Conservation (phyloP, 2,113 vertebrate species). For the Rhinichthys klamathensis region DNA sequence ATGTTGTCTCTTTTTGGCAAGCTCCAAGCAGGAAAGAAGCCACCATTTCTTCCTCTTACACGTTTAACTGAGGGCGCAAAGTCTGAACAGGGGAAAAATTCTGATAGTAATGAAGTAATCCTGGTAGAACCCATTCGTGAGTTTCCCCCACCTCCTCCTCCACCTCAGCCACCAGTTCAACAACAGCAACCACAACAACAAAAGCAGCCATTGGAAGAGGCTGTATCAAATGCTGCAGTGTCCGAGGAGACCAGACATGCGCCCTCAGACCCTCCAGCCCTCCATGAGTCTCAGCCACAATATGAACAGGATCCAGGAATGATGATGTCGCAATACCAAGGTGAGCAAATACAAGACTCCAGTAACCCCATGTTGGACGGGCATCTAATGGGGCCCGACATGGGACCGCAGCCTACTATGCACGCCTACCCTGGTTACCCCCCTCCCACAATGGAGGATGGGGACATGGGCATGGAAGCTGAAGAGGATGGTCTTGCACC, state of each 20-base stretch:
- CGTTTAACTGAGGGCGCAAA: conserved; percentile 78
- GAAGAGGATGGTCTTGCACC: conserved; percentile 92
- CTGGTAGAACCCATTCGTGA: conserved; percentile 81
- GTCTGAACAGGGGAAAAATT: conserved; percentile 70
- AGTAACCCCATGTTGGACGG: conserved; percentile 76
- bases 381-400: conserved; percentile 78
- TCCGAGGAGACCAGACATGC: conserved; percentile 74
- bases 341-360: conserved; percentile 71
- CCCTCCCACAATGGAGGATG: conserved; percentile 80
- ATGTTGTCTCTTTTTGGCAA: conserved; percentile 95
- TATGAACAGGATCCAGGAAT: conserved; percentile 74
- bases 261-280: conserved; percentile 71
- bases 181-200: conserved; percentile 68
- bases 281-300: conserved; percentile 67
- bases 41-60: conserved; percentile 75
- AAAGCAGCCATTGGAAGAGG: conserved; percentile 64
- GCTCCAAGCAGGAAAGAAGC: conserved; percentile 85
- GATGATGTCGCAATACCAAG: conserved; percentile 73
- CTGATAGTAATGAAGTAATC: conserved; percentile 80
- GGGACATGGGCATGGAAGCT: conserved; percentile 80
- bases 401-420: conserved; percentile 74
- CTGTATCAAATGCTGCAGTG: conserved; percentile 54
- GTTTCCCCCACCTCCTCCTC: conserved; percentile 82
- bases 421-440: conserved; percentile 84
- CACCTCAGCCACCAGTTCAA: conserved; percentile 72